Evolutionary conservation across 2,888 invertebrate genomes (phyloP), one percentile per base, ranked within the genome.

Genomic region (Geotrupes spiniger): DNA sequence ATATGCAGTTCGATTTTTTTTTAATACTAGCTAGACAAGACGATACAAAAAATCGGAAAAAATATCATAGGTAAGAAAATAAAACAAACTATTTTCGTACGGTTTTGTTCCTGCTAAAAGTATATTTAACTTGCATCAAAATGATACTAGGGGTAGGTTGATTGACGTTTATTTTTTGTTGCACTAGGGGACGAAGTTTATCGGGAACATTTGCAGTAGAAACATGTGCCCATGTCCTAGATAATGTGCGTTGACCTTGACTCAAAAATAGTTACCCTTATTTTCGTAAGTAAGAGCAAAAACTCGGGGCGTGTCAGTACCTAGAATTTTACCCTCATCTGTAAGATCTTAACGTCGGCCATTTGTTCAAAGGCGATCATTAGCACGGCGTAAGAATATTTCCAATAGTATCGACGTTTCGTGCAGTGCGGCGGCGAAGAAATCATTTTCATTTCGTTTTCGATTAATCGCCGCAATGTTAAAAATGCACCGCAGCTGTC

Each of bases 281-380:
- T 33, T 33, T 33, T 12, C 15, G 33, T 33, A 33, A 33, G 33
- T 33, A 33, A 33, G 33, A 33, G 33, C 33, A 15, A 33, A 33
- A 33, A 14, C 12, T 33, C 12, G 33, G 33, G 33, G 33, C 33
- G 33, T 33, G 33, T 33, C 33, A 33, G 15, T 33, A 33, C 33
- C 33, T 33, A 33, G 33, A 33, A 33, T 33, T 33, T 33, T 33
- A 33, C 33, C 33, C 33, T 33, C 33, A 33, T 33, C 33, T 33
- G 33, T 15, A 15, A 33, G 14, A 12, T 8, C 11, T 21, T 4
- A 33, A 33, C 10, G 14, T 33, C 33, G 33, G 33, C 33, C 33
- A 15, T 33, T 33, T 33, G 33, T 33, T 33, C 33, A 12, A 11
- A 15, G 33, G 33, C 9, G 14, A 33, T 33, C 33, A 33, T 33